Evolutionary conservation across 2,888 invertebrate genomes (phyloP).

Genomic region (Euplexia lucipara): DNA sequence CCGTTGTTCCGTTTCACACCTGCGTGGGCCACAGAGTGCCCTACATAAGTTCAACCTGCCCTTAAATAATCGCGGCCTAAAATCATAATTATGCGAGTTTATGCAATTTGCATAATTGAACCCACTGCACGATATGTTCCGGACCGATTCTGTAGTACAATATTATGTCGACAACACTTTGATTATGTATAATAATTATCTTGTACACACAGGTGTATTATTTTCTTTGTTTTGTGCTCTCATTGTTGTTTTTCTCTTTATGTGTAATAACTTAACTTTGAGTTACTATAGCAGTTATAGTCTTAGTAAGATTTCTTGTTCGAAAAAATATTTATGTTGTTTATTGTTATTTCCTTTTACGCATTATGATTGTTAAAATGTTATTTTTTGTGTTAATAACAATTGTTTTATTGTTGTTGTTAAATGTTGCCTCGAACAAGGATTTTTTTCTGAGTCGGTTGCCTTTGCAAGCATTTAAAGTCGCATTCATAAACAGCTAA

Average conservation of each 20-base stretch:
- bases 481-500: too few relatives aligned
- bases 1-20: too few relatives aligned
- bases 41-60: too few relatives aligned
- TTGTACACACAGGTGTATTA: constrained; percentile 33
- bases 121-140: constrained; percentile 77
- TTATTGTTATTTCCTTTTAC: too few relatives aligned
- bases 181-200: constrained; percentile 41
- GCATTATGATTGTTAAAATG: not conserved
- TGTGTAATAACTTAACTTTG: constrained; percentile 22
- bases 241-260: constrained; percentile 50
- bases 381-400: too few relatives aligned
- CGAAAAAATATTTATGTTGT: too few relatives aligned
- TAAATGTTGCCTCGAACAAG: too few relatives aligned
- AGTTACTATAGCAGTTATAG: constrained; percentile 1
- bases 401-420: too few relatives aligned
- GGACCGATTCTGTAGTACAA: constrained; percentile 73
- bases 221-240: constrained; percentile 53
- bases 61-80: constrained; percentile 26
- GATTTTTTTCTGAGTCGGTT: too few relatives aligned
- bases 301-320: not conserved
- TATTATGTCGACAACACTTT: constrained; percentile 58
- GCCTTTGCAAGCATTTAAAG: too few relatives aligned
- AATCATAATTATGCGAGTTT: constrained; percentile 64
- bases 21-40: too few relatives aligned
- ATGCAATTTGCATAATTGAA: constrained; percentile 67